Evolutionary conservation across 1,140 invertebrate species (phyloP).

Genomic region (Leptinotarsa defecta): DNA sequence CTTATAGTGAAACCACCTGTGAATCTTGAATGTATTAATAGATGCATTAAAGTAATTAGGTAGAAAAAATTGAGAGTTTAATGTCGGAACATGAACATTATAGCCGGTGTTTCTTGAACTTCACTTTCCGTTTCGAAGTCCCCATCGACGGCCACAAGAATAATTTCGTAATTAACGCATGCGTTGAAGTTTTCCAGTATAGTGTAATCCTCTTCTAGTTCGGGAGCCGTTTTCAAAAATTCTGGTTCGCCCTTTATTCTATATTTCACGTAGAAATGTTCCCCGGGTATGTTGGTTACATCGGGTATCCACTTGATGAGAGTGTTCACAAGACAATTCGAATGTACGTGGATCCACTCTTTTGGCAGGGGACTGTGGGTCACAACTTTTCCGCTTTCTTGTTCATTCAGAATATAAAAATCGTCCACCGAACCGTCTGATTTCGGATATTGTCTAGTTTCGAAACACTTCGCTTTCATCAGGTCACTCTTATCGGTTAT

Average conservation of each 20-base stretch:
- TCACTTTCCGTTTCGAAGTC: slow-evolving; percentile 74
- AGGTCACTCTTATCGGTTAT: slow-evolving; percentile 27
- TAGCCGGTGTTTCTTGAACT: slow-evolving; percentile 46
- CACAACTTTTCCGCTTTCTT: slow-evolving; percentile 25
- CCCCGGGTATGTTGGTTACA: slow-evolving; percentile 73
- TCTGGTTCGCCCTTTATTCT: slow-evolving; percentile 70
- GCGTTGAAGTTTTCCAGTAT: slow-evolving; percentile 75
- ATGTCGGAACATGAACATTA: slow-evolving; percentile 32
- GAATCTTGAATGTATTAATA: not conserved
- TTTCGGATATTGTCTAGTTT: slow-evolving; percentile 29
- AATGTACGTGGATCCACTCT: slow-evolving; percentile 18
- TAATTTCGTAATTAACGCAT: slow-evolving; percentile 85
- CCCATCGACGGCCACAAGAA: slow-evolving; percentile 91
- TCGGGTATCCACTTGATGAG: slow-evolving; percentile 82
- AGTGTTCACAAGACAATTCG: slow-evolving; percentile 70
- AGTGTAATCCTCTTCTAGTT: slow-evolving; percentile 69
- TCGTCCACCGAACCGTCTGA: slow-evolving; percentile 28
- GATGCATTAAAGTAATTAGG: slow-evolving; percentile 8
- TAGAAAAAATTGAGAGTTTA: slow-evolving; percentile 8
- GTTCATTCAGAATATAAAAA: slow-evolving; percentile 36
- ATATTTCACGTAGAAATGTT: slow-evolving; percentile 91
- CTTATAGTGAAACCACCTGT: not conserved
- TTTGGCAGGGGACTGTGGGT: slow-evolving; percentile 19
- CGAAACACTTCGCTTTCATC: slow-evolving; percentile 35
- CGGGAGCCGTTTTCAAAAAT: slow-evolving; percentile 64